phyloP scores from a whole-genome alignment of 2,888 invertebrate genomes.

The Spodoptera picta region DNA sequence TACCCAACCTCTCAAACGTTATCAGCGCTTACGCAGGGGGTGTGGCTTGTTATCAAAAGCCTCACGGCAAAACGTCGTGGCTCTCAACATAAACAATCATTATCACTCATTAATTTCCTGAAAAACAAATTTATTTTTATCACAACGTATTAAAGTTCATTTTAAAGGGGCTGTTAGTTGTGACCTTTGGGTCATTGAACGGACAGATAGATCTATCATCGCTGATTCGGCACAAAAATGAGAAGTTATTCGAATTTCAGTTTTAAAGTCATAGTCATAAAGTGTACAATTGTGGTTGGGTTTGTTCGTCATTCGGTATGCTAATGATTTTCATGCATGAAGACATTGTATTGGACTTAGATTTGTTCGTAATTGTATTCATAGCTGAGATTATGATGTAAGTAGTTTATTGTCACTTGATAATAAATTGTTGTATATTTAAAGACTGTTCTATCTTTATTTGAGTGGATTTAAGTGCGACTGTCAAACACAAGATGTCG shows the following conservation, averaged over 20 bases:
- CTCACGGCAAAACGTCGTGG: slow-evolving; percentile 28
- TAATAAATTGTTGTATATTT: neutral
- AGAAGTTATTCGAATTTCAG: neutral
- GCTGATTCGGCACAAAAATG: slow-evolving; percentile 48
- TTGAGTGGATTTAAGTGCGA: too few relatives aligned
- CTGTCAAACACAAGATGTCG: too few relatives aligned
- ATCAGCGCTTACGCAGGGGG: slow-evolving; percentile 18
- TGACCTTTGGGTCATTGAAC: slow-evolving; percentile 21
- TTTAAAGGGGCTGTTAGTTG: slow-evolving; percentile 20
- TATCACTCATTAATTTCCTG: slow-evolving; percentile 29
- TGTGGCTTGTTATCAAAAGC: slow-evolving; percentile 35
- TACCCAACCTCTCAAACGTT: neutral
- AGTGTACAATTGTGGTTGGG: slow-evolving; percentile 8
- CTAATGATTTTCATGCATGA: slow-evolving; percentile 31
- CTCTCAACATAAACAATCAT: slow-evolving; percentile 16
- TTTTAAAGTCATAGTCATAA: slow-evolving; percentile 1
- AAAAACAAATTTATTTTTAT: slow-evolving; percentile 32
- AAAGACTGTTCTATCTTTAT: too few relatives aligned
- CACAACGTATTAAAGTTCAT: slow-evolving; percentile 40
- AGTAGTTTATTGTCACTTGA: neutral
- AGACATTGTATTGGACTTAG: neutral
- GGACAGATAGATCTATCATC: slow-evolving; percentile 35
- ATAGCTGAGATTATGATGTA: slow-evolving; percentile 2
- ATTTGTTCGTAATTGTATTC: neutral
- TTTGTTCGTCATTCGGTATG: slow-evolving; percentile 1